Percentiles rank a stretch among this genome's conserved stretches.
Evolutionary conservation across 2,797 vertebrate genomes (phyloP).

Genomic region (Clarias fuscus): DNA sequence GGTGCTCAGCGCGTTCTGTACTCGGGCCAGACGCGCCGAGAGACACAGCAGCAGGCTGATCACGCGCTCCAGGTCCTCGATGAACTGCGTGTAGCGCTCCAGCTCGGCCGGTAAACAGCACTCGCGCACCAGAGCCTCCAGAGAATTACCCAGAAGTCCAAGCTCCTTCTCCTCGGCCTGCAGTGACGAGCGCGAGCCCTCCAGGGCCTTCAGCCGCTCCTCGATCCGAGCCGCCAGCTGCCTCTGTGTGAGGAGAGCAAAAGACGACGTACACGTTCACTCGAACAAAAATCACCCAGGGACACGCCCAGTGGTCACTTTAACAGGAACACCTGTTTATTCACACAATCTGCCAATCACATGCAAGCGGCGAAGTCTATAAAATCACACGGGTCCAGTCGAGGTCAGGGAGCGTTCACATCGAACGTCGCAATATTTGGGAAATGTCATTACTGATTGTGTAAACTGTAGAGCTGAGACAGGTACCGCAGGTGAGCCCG

Average conservation of each 20-base stretch:
- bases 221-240: constrained; percentile 75
- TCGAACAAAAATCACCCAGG: not conserved
- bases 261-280: not conserved
- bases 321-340: not conserved
- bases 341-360: not conserved
- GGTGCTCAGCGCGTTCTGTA: constrained; percentile 85
- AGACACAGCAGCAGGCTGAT: constrained; percentile 89
- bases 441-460: not conserved
- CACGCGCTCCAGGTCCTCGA: constrained; percentile 93
- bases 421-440: not conserved
- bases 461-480: not conserved
- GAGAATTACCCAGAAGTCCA: constrained; percentile 52
- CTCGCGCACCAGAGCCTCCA: constrained; percentile 72
- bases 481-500: too few relatives aligned
- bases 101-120: constrained; percentile 79
- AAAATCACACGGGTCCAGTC: not conserved
- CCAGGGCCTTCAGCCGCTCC: constrained; percentile 69
- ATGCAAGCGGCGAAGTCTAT: not conserved
- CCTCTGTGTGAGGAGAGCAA: constrained; percentile 66
- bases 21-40: constrained; percentile 86
- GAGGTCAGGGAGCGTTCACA: not conserved
- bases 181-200: constrained; percentile 67
- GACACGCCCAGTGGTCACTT: not conserved
- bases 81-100: constrained; percentile 86
- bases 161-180: constrained; percentile 71